Evolutionary conservation across 2,888 invertebrate species (phyloP).

Genomic region (Sylvicola fuscatus): DNA sequence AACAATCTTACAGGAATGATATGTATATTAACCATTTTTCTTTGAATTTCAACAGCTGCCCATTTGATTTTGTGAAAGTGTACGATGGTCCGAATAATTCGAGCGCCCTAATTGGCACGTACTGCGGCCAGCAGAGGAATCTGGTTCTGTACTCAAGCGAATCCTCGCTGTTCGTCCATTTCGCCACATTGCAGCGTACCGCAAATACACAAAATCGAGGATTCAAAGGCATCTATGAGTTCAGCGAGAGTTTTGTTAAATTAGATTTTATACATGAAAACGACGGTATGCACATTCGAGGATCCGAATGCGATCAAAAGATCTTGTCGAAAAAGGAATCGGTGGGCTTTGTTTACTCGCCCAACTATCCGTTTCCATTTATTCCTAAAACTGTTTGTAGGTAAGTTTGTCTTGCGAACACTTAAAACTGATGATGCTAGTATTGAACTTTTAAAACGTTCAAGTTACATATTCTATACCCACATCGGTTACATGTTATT

Average conservation of each 20-base stretch:
- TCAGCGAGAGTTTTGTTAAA: conserved; percentile 96
- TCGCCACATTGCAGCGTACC: conserved; percentile 75
- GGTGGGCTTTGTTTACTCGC: conserved; percentile 81
- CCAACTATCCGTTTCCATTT: conserved; percentile 90
- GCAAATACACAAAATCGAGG: conserved; percentile 94
- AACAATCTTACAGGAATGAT: no score
- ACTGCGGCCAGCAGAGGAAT: conserved; percentile 93
- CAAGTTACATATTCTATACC: background rate
- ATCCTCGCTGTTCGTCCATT: conserved; percentile 75
- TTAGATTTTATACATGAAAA: conserved; percentile 71
- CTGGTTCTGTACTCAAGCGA: conserved; percentile 88
- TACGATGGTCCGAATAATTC: conserved; percentile 84
- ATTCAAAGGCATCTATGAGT: conserved; percentile 96
- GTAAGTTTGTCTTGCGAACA: no score
- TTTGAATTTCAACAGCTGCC: conserved; percentile 48
- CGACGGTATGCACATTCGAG: conserved; percentile 86
- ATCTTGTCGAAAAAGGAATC: conserved; percentile 87
- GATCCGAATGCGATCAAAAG: conserved; percentile 97
- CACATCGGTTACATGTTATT: background rate
- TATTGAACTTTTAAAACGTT: background rate
- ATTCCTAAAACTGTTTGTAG: conserved; percentile 92
- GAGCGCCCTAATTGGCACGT: conserved; percentile 83
- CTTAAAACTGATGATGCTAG: no score
- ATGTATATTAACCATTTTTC: no score
- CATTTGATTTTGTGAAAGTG: conserved; percentile 93